A percentile compares a stretch with the other conserved stretches of the same genome.
Conservation (phyloP, 2,797 vertebrate genomes). For the Scyliorhinus canicula region DNA sequence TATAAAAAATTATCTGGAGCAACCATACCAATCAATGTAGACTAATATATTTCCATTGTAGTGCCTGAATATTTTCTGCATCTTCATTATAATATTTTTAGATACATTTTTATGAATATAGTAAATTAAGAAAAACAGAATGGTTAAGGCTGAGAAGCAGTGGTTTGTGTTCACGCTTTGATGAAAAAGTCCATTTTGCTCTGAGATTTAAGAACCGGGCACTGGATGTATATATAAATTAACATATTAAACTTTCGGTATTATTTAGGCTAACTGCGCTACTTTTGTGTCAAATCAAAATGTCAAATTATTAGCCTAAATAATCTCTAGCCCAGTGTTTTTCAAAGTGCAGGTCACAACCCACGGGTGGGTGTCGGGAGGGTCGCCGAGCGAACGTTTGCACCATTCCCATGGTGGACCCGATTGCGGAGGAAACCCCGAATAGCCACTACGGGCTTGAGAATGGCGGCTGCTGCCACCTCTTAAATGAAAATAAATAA, state of each 20-base stretch:
- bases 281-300: neutral
- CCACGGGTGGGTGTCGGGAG: too few relatives aligned
- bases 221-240: neutral
- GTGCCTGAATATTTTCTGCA: neutral
- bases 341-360: too few relatives aligned
- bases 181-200: neutral
- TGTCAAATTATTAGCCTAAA: neutral
- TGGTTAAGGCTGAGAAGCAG: neutral
- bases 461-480: too few relatives aligned
- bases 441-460: too few relatives aligned
- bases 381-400: too few relatives aligned
- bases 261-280: neutral
- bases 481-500: too few relatives aligned
- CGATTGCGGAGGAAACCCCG: too few relatives aligned
- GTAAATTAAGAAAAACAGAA: neutral
- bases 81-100: neutral
- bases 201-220: neutral
- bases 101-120: neutral
- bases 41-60: too few relatives aligned
- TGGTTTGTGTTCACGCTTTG: neutral
- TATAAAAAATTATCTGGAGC: neutral
- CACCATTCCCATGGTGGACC: too few relatives aligned
- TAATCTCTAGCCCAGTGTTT: too few relatives aligned
- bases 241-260: neutral
- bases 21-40: neutral